phyloP scores from a whole-genome alignment of 2,113 vertebrate genomes.

The Prochilodus magdalenae region DNA sequence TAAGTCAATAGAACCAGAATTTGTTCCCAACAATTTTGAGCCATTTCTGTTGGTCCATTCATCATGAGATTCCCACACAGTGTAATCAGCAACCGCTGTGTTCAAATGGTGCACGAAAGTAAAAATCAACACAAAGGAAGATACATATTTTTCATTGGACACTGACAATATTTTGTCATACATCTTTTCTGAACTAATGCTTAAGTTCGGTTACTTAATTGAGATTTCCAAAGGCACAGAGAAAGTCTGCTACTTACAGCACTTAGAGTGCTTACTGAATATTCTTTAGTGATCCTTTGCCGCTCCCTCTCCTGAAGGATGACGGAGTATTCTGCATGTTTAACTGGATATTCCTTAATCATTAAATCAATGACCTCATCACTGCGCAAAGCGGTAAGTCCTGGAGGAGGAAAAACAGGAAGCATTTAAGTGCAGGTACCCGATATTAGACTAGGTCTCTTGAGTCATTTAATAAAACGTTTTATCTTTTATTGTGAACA shows the following conservation, averaged over 20 bases:
- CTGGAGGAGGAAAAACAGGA: conserved; percentile 67
- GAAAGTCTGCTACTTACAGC: conserved; percentile 36
- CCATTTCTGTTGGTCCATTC: too few relatives aligned
- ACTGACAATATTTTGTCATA: background rate
- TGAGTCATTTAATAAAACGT: too few relatives aligned
- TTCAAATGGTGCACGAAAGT: too few relatives aligned
- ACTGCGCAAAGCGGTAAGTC: conserved; percentile 93
- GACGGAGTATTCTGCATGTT: conserved; percentile 96
- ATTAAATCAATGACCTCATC: conserved; percentile 99
- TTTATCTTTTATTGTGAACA: too few relatives aligned
- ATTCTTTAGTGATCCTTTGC: conserved; percentile 96
- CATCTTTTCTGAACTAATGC: background rate
- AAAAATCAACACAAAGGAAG: too few relatives aligned
- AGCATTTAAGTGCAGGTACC: background rate
- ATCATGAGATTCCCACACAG: too few relatives aligned
- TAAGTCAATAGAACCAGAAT: too few relatives aligned
- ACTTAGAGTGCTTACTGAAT: conserved; percentile 86
- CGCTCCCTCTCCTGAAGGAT: conserved; percentile 96
- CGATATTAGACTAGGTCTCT: too few relatives aligned
- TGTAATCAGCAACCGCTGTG: too few relatives aligned
- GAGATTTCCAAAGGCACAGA: background rate
- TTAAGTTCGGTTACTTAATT: background rate
- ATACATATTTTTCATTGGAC: too few relatives aligned
- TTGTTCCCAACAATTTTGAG: too few relatives aligned
- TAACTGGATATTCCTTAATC: conserved; percentile 97